Evolutionary conservation across 2,797 vertebrate genomes (phyloP).

Genomic region (Phrynocephalus vlangalii): DNA sequence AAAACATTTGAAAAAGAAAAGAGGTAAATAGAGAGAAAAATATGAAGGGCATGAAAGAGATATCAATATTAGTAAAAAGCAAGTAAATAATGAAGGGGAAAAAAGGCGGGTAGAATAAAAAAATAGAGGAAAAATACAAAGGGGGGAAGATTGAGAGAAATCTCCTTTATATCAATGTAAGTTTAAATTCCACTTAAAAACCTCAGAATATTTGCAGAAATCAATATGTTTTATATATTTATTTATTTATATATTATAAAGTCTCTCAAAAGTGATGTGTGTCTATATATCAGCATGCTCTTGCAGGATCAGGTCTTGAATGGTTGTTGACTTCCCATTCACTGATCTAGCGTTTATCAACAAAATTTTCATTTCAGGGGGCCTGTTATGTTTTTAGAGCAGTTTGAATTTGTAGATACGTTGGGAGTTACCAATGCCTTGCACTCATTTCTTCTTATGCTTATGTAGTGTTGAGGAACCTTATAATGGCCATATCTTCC

Average conservation of each 20-base stretch:
- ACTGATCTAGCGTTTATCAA: too few species aligned
- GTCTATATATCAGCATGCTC: too few species aligned
- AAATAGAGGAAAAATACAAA: not conserved
- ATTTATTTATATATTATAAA: not conserved
- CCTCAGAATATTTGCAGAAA: not conserved
- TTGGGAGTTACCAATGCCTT: too few species aligned
- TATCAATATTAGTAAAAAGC: not conserved
- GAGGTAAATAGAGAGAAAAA: not conserved
- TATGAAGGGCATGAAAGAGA: not conserved
- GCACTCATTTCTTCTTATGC: too few species aligned
- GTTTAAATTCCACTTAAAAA: not conserved
- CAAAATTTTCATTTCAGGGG: too few species aligned
- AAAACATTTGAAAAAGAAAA: not conserved
- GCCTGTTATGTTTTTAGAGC: too few species aligned
- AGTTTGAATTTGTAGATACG: too few species aligned
- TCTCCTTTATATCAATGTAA: not conserved
- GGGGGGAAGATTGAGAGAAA: not conserved
- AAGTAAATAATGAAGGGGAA: not conserved
- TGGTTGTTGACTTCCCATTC: too few species aligned
- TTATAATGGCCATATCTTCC: too few species aligned
- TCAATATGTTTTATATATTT: not conserved
- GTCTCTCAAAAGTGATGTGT: not conserved
- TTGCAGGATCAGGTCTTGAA: too few species aligned
- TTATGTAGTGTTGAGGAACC: too few species aligned
- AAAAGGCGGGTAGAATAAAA: not conserved